Base-by-base conservation (phyloP, 2,113 vertebrate species). In the Penelope pileata region DNA sequence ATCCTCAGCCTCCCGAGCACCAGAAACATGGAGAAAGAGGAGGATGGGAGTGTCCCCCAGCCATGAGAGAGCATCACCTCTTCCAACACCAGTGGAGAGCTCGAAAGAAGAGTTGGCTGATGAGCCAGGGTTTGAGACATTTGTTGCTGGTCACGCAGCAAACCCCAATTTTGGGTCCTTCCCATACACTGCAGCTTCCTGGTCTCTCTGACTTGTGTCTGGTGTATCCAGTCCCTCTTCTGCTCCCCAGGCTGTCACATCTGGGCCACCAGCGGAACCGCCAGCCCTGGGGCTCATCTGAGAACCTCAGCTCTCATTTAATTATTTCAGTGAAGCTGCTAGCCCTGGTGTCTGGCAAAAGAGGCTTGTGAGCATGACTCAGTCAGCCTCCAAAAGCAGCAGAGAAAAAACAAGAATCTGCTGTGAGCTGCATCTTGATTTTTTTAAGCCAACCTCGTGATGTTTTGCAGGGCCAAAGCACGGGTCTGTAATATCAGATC, bases 331-430 rank as follows among this genome's bases (percentile, higher is more conserved):
- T 1, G 5, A 7, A 90, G 94, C 78, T 86, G 96, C 90, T 90
- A 94, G 94, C 85, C 83, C 94, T 0, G 22, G 34, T 88, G 95
- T 90, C 95, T 96, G 96, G 96, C 91, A 95, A 19, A 75, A 64
- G 83, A 95, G 86, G 56, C 91, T 94, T 90, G 88, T 96, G 94
- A 96, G 94, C 88, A 96, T 96, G 96, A 96, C 96, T 96, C 96
- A 96, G 94, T 62, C 92, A 94, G 95, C 95, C 90, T 94, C 95
- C 85, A 54, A 90, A 85, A 80, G 92, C 91, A 81, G 95, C 94
- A 70, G 43, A 3, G 4, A 77, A 70, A 67, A 91, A 95, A 94
- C 94, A 93, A 66, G 94, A 24, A 70, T 80, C 91, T 78, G 94
- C 96, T 93, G 91, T 90, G 92, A 96, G 96, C 88, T 95, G 95